Conservation (phyloP, 1,140 invertebrate genomes). For the Ectropis grisescens region DNA sequence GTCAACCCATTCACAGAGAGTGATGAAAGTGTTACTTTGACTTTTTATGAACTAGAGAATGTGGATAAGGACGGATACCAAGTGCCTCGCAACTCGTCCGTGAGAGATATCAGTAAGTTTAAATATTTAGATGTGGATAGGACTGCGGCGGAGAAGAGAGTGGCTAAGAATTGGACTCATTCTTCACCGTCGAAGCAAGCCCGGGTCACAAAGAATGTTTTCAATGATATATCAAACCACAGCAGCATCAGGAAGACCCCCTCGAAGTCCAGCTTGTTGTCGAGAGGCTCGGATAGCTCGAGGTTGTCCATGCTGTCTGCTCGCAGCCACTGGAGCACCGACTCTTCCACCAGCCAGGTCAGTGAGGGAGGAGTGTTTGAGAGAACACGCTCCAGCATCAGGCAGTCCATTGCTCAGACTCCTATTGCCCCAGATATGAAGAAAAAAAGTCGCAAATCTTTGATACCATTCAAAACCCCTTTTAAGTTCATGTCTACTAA, state of each 20-base stretch:
- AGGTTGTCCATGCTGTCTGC: conserved; percentile 22
- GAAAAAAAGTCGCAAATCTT: conserved; percentile 53
- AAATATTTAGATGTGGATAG: conserved; percentile 62
- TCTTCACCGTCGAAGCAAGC: conserved; percentile 56
- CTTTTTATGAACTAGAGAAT: conserved; percentile 63
- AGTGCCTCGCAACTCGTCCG: conserved; percentile 13
- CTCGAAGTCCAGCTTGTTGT: conserved; percentile 41
- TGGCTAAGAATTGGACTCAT: conserved; percentile 38
- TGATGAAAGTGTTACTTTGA: conserved; percentile 61
- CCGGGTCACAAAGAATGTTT: conserved; percentile 33
- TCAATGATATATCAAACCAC: conserved; percentile 43
- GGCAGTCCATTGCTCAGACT: conserved; percentile 22
- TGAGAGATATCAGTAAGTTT: conserved; percentile 54
- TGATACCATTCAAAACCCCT: conserved; percentile 63
- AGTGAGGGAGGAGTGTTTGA: conserved; percentile 23
- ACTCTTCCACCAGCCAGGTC: conserved; percentile 17
- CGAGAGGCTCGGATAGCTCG: conserved; percentile 35
- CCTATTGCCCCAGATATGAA: conserved; percentile 34
- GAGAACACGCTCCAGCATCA: conserved; percentile 23
- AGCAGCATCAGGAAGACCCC: conserved; percentile 39
- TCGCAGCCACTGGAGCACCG: conserved; percentile 34
- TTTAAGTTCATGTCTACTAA: conserved; percentile 61
- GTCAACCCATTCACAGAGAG: conserved; percentile 61
- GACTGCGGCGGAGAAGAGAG: conserved; percentile 39
- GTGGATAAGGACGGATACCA: conserved; percentile 26